Conservation (phyloP, 2,113 vertebrate genomes). For the Raja brachyura region DNA sequence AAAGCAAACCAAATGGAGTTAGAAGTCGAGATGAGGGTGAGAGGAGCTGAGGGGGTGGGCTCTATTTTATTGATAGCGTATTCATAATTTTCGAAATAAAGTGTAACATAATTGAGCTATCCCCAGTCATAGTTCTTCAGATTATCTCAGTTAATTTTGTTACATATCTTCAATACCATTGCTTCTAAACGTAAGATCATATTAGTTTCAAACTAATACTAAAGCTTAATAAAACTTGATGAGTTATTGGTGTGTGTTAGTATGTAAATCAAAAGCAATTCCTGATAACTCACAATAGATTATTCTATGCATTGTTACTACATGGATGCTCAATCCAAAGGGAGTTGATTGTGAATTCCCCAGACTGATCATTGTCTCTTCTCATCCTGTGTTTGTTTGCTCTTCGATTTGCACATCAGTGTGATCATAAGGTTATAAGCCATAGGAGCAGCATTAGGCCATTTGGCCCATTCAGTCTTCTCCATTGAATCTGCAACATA, state of each 20-base stretch:
- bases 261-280: neutral
- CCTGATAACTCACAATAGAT: neutral
- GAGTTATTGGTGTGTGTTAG: neutral
- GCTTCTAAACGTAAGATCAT: neutral
- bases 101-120: neutral
- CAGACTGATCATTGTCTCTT: neutral
- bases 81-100: neutral
- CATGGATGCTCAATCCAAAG: neutral
- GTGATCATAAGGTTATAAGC: neutral
- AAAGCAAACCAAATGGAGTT: neutral
- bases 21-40: too few species aligned
- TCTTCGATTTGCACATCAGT: neutral
- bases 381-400: conserved; percentile 7
- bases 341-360: neutral
- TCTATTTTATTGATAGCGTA: neutral
- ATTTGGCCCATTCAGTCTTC: too few species aligned
- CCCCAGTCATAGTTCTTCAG: neutral
- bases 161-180: neutral
- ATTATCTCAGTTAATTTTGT: neutral
- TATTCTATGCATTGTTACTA: neutral
- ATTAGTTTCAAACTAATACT: neutral
- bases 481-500: neutral
- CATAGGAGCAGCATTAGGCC: too few species aligned
- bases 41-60: neutral
- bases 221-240: neutral